Base-by-base conservation (phyloP, 2,888 invertebrate species). In the Tetheella fluctuosa region DNA sequence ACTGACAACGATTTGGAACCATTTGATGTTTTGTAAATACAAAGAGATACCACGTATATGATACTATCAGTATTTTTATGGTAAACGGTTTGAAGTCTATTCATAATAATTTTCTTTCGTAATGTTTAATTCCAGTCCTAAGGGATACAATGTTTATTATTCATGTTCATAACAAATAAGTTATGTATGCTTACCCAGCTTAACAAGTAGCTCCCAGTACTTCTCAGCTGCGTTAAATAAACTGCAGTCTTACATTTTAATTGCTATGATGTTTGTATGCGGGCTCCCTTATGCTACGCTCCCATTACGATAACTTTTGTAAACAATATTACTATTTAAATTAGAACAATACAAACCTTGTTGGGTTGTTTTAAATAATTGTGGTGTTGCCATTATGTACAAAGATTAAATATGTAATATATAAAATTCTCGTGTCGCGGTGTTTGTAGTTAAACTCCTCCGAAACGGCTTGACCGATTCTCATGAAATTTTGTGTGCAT, bases 191-290 rank as follows among this genome's bases (percentile, higher is more conserved):
- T 23, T 20, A 54, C 25, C 10, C 23, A 54, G 54, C n/a, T 55
- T 23, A 54, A 20, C 34, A 25, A 34, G 17, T 30, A 17, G 30
- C 34, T 54, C 34, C 17, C 20, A 54, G 34, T 34, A 34, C 13
- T 13, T 13, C 34, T 34, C 12, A 34, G 20, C 20, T 34, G 13
- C 6, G 20, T 55, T 37, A 55, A 55, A 34, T 34, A 34, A 28
- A 30, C 55, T 55, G 55, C 55, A 37, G 34, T 8, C 55, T 23
- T 34, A 55, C 55, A 37, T 55, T 55, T 55, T 55, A 55, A 55
- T 37, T 34, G 37, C 34, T 23, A 20, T 15, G 5, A 34, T 34
- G 37, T 55, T 55, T 55, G 55, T 28, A 55, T 55, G 20, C 55
- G 34, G 12, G 37, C 34, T 20, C 54, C n/a, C n/a, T 23, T 0